A percentile compares a stretch with the other conserved stretches of the same genome.
Evolutionary conservation across 2,797 vertebrate species (phyloP).

Genomic region (Octomys mimax): DNA sequence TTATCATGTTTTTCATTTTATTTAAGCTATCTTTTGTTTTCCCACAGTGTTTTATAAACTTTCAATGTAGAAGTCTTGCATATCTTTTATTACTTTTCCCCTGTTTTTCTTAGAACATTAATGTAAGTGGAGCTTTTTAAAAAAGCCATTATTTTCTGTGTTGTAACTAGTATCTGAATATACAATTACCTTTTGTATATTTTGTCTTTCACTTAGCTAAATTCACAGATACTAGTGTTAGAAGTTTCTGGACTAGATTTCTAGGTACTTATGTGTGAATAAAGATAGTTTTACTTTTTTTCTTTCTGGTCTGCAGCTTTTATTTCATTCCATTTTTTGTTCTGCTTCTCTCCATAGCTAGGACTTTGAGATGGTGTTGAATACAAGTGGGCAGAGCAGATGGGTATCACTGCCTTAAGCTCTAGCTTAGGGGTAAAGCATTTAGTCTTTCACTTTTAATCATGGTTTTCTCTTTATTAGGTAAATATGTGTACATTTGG

Average conservation of each 20-base stretch:
- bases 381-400: background rate
- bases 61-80: background rate
- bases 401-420: background rate
- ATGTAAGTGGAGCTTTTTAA: background rate
- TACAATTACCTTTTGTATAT: background rate
- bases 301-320: background rate
- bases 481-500: background rate
- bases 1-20: background rate
- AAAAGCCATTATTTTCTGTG: background rate
- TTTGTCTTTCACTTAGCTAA: conserved; percentile 5
- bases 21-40: background rate
- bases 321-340: background rate
- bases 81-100: background rate
- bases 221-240: background rate
- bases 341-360: background rate
- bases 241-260: background rate
- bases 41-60: background rate
- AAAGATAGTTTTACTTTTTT: background rate
- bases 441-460: conserved; percentile 28
- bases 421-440: background rate
- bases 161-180: background rate
- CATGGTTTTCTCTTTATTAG: background rate
- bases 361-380: background rate
- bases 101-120: background rate
- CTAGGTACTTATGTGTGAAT: background rate